Percentiles rank a stretch among this genome's conserved stretches.
phyloP scores from a whole-genome alignment of 1,140 invertebrate genomes.

The Formica exsecta region DNA sequence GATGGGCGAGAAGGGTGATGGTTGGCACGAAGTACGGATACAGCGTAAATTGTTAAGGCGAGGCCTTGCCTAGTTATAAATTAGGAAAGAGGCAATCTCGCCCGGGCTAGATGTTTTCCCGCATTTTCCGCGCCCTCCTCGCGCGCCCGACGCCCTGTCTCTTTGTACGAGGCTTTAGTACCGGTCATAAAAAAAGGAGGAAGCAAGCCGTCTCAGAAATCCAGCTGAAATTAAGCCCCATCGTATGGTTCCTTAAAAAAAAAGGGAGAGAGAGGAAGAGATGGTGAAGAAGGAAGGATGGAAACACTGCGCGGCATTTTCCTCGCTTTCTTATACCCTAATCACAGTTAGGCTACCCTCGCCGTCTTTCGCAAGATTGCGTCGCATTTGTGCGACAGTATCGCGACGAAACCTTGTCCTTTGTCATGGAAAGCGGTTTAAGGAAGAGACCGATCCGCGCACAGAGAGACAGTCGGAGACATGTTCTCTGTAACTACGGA shows the following conservation, averaged over 20 bases:
- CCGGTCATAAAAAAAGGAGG: slow-evolving; percentile 76
- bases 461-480: slow-evolving; percentile 13
- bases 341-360: slow-evolving; percentile 48
- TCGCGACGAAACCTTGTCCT: slow-evolving; percentile 43
- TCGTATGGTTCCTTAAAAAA: slow-evolving; percentile 58
- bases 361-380: slow-evolving; percentile 46
- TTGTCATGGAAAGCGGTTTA: slow-evolving; percentile 59
- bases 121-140: slow-evolving; percentile 47
- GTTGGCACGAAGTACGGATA: slow-evolving; percentile 63
- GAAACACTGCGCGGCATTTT: slow-evolving; percentile 13
- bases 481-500: slow-evolving; percentile 27
- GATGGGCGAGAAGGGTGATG: background rate
- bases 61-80: slow-evolving; percentile 81
- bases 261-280: background rate
- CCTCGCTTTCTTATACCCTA: slow-evolving; percentile 32
- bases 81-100: slow-evolving; percentile 82
- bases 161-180: slow-evolving; percentile 71
- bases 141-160: slow-evolving; percentile 42
- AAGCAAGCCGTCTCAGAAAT: slow-evolving; percentile 70
- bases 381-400: slow-evolving; percentile 37
- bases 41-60: slow-evolving; percentile 82
- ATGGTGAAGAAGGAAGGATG: background rate
- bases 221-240: slow-evolving; percentile 78
- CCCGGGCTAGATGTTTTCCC: slow-evolving; percentile 67
- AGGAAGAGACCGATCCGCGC: slow-evolving; percentile 20